A percentile compares a stretch with the other conserved stretches of the same genome.
Conservation (phyloP, 2,113 vertebrate genomes). For the Bujurquina vittata region DNA sequence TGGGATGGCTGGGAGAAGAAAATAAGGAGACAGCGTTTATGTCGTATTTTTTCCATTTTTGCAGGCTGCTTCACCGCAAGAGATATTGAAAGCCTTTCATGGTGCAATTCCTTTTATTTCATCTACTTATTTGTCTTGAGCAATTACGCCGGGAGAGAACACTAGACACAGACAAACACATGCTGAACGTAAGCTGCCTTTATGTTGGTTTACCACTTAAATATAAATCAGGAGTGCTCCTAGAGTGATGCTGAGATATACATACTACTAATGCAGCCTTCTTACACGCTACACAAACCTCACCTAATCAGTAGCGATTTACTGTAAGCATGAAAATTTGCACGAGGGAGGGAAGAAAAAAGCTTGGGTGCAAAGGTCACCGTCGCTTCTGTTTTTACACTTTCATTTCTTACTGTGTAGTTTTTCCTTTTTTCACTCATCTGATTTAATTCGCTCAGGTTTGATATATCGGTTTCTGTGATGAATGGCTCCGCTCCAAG, state of each 20-base stretch:
- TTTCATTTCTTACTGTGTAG: not conserved
- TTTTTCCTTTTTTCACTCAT: not conserved
- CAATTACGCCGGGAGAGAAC: slow-evolving; percentile 58
- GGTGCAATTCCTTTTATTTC: slow-evolving; percentile 60
- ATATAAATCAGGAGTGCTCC: slow-evolving; percentile 14
- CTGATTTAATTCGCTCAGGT: not conserved
- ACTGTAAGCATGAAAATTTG: not conserved
- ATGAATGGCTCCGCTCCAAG: not conserved
- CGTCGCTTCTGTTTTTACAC: not conserved
- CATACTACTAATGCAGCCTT: not conserved
- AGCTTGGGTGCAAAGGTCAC: not conserved
- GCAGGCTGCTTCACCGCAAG: slow-evolving; percentile 58
- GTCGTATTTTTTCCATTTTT: slow-evolving; percentile 53
- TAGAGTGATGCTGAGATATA: not conserved
- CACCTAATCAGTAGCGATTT: not conserved
- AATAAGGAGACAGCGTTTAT: slow-evolving; percentile 70
- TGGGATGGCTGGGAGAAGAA: slow-evolving; percentile 49
- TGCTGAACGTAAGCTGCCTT: slow-evolving; percentile 33
- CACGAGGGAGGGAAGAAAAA: not conserved
- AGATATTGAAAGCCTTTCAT: slow-evolving; percentile 76
- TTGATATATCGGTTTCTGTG: not conserved
- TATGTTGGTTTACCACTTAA: slow-evolving; percentile 36
- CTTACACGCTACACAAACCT: not conserved
- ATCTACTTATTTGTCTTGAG: slow-evolving; percentile 70
- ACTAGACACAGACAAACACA: slow-evolving; percentile 34